These are phyloP conservation scores for Caranx ignobilis DNA, from an alignment of 2,113 vertebrate genomes.

Conservation along the genomic window DNA sequence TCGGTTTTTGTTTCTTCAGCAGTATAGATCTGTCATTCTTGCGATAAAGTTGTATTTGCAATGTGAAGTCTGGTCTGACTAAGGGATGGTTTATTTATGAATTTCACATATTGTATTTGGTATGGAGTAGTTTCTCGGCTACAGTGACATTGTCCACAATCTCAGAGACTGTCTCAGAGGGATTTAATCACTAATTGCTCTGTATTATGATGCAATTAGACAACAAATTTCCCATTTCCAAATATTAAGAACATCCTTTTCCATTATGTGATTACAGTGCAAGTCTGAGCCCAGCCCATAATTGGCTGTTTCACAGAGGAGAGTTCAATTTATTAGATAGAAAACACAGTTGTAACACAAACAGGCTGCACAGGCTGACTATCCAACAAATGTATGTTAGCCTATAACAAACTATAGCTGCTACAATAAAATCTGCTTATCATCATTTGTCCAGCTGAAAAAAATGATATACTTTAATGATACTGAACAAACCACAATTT, in stretches of 20 bases:
- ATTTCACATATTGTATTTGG: not conserved
- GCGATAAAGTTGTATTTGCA: not conserved
- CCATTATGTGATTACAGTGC: not conserved
- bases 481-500: no score
- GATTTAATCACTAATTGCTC: not conserved
- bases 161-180: not conserved
- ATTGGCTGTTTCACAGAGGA: not conserved
- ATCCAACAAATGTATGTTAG: no score
- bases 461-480: no score
- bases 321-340: not conserved
- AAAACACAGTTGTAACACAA: not conserved
- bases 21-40: not conserved
- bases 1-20: not conserved
- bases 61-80: not conserved
- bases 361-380: not conserved
- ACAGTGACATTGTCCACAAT: no score
- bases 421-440: no score
- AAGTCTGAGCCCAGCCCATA: not conserved
- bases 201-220: not conserved
- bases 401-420: no score
- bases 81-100: not conserved
- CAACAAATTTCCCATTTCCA: not conserved
- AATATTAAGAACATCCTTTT: not conserved
- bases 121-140: not conserved
- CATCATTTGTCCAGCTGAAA: no score